Conservation (phyloP, 1,140 invertebrate genomes). For the Manduca sexta region DNA sequence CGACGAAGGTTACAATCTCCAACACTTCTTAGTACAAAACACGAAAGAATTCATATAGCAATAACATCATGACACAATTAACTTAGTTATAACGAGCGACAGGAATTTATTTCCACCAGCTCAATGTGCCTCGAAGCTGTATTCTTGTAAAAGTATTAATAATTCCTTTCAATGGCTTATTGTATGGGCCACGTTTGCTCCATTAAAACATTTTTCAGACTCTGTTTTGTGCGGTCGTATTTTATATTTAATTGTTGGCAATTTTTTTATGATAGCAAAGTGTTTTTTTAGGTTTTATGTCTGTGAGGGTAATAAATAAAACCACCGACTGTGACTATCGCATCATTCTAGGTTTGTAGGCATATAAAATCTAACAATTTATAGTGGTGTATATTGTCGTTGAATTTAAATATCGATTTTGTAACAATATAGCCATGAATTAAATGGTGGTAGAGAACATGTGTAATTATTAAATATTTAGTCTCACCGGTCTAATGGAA, state of each 20-base stretch:
- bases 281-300: slow-evolving; percentile 4
- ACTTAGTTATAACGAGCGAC: slow-evolving; percentile 2
- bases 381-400: too few relatives aligned
- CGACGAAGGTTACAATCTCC: too few relatives aligned
- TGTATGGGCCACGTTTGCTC: background rate
- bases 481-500: too few relatives aligned
- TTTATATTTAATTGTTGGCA: slow-evolving; percentile 15
- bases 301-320: background rate
- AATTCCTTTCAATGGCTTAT: slow-evolving; percentile 3
- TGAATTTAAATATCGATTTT: too few relatives aligned
- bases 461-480: too few relatives aligned
- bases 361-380: background rate
- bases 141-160: slow-evolving; percentile 5
- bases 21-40: too few relatives aligned
- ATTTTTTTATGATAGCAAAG: slow-evolving; percentile 9
- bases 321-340: background rate
- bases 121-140: background rate
- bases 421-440: too few relatives aligned
- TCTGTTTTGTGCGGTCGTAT: slow-evolving; percentile 10
- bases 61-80: slow-evolving; percentile 7
- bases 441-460: too few relatives aligned
- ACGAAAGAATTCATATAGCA: slow-evolving; percentile 5
- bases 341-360: background rate
- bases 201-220: slow-evolving; percentile 3
- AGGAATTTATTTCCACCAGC: background rate